Conservation (phyloP, 2,888 invertebrate species). For the Aspidiotus destructor region DNA sequence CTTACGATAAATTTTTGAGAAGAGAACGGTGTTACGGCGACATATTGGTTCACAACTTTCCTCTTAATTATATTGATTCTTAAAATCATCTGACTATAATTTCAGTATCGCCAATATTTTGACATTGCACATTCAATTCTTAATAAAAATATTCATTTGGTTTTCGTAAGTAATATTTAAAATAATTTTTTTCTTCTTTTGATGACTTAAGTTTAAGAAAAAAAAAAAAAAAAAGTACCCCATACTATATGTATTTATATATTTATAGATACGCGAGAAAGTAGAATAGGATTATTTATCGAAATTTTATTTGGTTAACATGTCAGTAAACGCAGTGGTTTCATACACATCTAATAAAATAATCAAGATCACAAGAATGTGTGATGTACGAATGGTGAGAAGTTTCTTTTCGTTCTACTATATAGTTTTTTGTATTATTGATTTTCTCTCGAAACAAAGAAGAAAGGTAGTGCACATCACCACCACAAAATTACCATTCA, state of each 20-base stretch:
- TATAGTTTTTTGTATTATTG: not conserved
- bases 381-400: conserved; percentile 1
- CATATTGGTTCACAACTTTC: too few relatives aligned
- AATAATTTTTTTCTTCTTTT: conserved; percentile 10
- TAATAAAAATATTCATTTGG: not conserved
- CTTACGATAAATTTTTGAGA: too few relatives aligned
- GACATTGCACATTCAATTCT: too few relatives aligned
- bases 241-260: not conserved
- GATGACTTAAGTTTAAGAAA: not conserved
- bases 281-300: not conserved
- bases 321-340: conserved; percentile 2
- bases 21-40: too few relatives aligned
- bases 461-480: not conserved
- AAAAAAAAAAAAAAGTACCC: conserved; percentile 1
- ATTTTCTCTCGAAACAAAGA: not conserved
- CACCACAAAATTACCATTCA: not conserved
- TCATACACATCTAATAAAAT: not conserved
- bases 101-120: too few relatives aligned
- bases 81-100: too few relatives aligned
- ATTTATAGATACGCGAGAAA: not conserved
- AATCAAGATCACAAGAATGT: not conserved
- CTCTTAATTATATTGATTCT: too few relatives aligned
- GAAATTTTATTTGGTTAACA: not conserved
- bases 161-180: conserved; percentile 3
- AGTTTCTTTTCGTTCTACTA: not conserved